Percentiles rank a stretch among this genome's conserved stretches.
Evolutionary conservation across 1,140 invertebrate genomes (phyloP).

Genomic region (Pseudomyrmex cubaensis): DNA sequence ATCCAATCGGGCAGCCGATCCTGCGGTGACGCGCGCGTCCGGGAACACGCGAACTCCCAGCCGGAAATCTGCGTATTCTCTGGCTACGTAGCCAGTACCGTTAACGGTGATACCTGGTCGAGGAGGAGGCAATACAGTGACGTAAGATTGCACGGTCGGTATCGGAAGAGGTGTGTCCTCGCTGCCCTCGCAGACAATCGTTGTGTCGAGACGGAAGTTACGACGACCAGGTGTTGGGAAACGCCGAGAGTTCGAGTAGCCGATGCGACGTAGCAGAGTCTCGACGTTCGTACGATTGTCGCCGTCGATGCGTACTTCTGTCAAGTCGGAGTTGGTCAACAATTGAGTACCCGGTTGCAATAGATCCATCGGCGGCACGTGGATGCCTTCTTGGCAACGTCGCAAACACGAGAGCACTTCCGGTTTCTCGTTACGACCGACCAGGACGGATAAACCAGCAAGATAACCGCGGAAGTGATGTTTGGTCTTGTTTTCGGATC

Average conservation of each 20-base stretch:
- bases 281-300: slow-evolving; percentile 96
- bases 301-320: slow-evolving; percentile 95
- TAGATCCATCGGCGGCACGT: slow-evolving; percentile 91
- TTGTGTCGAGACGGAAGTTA: slow-evolving; percentile 93
- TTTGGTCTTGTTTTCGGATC: slow-evolving; percentile 94
- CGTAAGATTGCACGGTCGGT: slow-evolving; percentile 92
- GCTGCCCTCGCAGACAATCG: slow-evolving; percentile 88
- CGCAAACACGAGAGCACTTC: slow-evolving; percentile 94
- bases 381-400: slow-evolving; percentile 93
- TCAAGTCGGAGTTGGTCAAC: slow-evolving; percentile 91
- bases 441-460: slow-evolving; percentile 93
- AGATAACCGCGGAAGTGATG: slow-evolving; percentile 95
- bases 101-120: slow-evolving; percentile 94
- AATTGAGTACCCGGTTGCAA: slow-evolving; percentile 91
- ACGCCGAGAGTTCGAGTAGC: slow-evolving; percentile 95
- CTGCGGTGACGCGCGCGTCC: slow-evolving; percentile 90
- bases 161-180: slow-evolving; percentile 83
- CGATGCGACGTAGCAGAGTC: slow-evolving; percentile 93
- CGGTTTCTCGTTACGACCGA: slow-evolving; percentile 92
- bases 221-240: slow-evolving; percentile 96
- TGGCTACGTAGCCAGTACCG: slow-evolving; percentile 92
- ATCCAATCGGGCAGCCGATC: slow-evolving; percentile 89
- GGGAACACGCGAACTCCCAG: slow-evolving; percentile 94
- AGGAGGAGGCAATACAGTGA: slow-evolving; percentile 94
- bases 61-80: slow-evolving; percentile 94